phyloP scores from a whole-genome alignment of 2,888 invertebrate species.

The Deilephila porcellus region DNA sequence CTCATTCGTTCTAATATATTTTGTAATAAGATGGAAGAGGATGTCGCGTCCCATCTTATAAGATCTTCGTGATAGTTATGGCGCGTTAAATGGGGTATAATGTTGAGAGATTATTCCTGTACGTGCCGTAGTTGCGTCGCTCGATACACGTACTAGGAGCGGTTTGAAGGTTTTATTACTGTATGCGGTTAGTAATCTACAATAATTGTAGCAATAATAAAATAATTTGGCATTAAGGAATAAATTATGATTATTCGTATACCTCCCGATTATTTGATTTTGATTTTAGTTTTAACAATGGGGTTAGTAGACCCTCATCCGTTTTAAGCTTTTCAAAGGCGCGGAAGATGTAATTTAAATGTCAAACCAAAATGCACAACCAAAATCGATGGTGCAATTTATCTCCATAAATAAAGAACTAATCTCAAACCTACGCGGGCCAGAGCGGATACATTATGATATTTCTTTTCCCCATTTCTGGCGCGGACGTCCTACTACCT shows the following conservation, averaged over 20 bases:
- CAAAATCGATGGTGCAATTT: slow-evolving; percentile 27
- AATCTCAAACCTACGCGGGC: slow-evolving; percentile 63
- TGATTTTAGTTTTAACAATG: too few relatives aligned
- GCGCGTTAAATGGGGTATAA: slow-evolving; percentile 44
- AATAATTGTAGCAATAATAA: neutral
- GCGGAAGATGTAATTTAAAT: slow-evolving; percentile 14
- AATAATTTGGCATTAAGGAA: neutral
- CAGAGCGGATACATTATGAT: slow-evolving; percentile 77
- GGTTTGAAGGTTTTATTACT: neutral
- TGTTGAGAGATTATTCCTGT: slow-evolving; percentile 24
- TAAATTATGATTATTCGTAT: neutral
- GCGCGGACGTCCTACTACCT: slow-evolving; percentile 78
- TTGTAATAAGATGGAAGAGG: slow-evolving; percentile 47
- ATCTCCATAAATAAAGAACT: slow-evolving; percentile 40
- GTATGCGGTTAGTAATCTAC: neutral
- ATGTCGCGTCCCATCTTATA: slow-evolving; percentile 33
- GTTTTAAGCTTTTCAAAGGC: neutral
- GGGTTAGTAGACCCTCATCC: too few relatives aligned
- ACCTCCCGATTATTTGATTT: too few relatives aligned
- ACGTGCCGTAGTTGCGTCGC: neutral
- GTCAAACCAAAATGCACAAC: slow-evolving; percentile 26
- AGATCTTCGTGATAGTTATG: slow-evolving; percentile 52
- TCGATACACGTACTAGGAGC: neutral
- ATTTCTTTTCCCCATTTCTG: slow-evolving; percentile 79
- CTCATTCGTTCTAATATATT: slow-evolving; percentile 47